Base-by-base conservation (phyloP, 2,888 invertebrate genomes). In the Xylota sylvarum region DNA sequence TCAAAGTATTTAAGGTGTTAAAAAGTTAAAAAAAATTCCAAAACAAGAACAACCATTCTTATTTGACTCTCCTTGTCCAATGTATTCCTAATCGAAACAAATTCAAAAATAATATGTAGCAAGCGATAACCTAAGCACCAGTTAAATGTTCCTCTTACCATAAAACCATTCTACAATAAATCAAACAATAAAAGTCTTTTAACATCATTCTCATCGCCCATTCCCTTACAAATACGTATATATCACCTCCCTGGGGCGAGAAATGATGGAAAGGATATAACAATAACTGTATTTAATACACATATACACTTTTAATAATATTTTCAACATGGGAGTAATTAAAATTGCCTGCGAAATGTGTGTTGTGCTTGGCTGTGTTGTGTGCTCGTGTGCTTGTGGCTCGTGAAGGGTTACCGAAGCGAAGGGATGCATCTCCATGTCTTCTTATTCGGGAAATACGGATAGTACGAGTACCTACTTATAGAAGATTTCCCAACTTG, bases 311-410 rank as follows among this genome's bases (percentile, higher is more conserved):
- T 80, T 56, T 72, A 80, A 85, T 85, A 80, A 80, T 80, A 85
- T 85, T 80, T 76, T 80, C 85, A 85, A 80, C 85, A 70, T 72
- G 85, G 85, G 85, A 85, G 85, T 80, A 85, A 85, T 85, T 85
- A 85, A 85, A 80, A 76, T 76, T 80, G 74, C 69, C 65, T 76
- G 76, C 58, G 55, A 76, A 72, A 76, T 80, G 60, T 65, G 40
- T 46, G 19, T 37, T 37, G 52, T 23, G n/a, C n/a, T n/a, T n/a
- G n/a, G n/a, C n/a, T 23, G 17, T 70, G 14, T 35, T 64, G 32
- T 23, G 23, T 17, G 3, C 17, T n/a, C n/a, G n/a, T n/a, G n/a
- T n/a, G n/a, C n/a, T n/a, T n/a, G n/a, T n/a, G n/a, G n/a, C n/a
- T n/a, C n/a, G n/a, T n/a, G 37, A 62, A 67, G 62, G 40, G 58